Base-by-base conservation (phyloP, 2,888 invertebrate genomes). In the Drepanosiphum platanoidis region DNA sequence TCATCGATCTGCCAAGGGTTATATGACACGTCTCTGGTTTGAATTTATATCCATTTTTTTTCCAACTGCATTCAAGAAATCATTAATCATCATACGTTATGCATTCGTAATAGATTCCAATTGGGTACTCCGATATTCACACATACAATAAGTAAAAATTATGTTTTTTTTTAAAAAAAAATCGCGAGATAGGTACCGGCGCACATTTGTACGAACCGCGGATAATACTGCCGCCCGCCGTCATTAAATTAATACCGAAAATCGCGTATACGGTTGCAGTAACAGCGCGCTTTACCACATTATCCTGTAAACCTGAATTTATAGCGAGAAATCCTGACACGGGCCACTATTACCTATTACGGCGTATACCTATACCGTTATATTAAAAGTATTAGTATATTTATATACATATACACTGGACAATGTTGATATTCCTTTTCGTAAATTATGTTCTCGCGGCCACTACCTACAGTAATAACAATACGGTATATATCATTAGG, bases 401-500 rank as follows among this genome's bases (percentile, higher is more conserved):
- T 42, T 42, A 52, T 18, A 52, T 18, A 18, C 52, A 22, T 18
- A 52, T 39, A 39, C 39, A 39, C 39, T 9, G 61, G 27, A 61
- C 61, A 61, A 22, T 61, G 61, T 52, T 52, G 61, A 61, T 61
- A 61, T 61, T 61, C 22, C 61, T 61, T 61, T 61, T 61, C 61
- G n/a, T 61, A 27, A 61, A 61, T 52, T 27, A 9, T 27, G n/a
- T 27, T 61, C 9, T 27, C n/a, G 9, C 8, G n/a, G 52, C 3
- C 22, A n/a, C n/a, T n/a, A 27, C 27, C 1, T 3, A 61, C 9
- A 61, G n/a, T 61, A 27, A 27, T 58, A 61, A 27, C 9, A 27
- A 4, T 61, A 42, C 42, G 11, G 9, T 9, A 1, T 42, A 9
- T 42, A 9, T 8, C 11, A 42, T 13, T 42, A 42, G 42, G n/a